Evolutionary conservation across 2,797 vertebrate species (phyloP).

Genomic region (Hypotaenidia philippensis): DNA sequence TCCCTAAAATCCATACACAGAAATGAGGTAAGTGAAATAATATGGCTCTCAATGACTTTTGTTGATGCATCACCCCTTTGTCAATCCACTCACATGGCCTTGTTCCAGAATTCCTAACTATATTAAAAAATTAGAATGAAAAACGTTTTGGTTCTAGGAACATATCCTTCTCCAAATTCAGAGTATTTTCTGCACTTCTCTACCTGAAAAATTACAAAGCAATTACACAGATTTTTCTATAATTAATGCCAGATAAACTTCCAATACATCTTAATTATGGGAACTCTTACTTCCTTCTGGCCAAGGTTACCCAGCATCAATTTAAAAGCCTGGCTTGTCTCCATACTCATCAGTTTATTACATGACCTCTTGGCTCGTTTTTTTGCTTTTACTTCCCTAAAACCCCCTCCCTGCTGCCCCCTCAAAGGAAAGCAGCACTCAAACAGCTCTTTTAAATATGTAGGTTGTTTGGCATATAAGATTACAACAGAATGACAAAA

Average conservation of each 20-base stretch:
- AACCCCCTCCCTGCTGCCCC: too few species aligned
- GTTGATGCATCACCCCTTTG: not conserved
- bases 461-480: too few species aligned
- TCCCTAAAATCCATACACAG: not conserved
- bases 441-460: not conserved
- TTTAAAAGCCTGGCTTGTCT: not conserved
- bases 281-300: constrained; percentile 1
- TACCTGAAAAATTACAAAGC: not conserved
- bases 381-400: not conserved
- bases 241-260: constrained; percentile 2
- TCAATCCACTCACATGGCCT: not conserved
- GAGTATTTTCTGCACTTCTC: not conserved
- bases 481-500: not conserved
- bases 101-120: not conserved
- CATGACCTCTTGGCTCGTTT: not conserved
- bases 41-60: not conserved
- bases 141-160: not conserved
- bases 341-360: constrained; percentile 8
- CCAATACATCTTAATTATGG: constrained; percentile 11
- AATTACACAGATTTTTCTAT: not conserved
- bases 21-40: not conserved
- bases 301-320: not conserved
- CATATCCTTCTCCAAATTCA: not conserved
- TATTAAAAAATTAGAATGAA: not conserved
- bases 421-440: not conserved